Evolutionary conservation across 2,888 invertebrate genomes (phyloP), one percentile per base, ranked within the genome.

Genomic region (Sarcophaga carnaria): DNA sequence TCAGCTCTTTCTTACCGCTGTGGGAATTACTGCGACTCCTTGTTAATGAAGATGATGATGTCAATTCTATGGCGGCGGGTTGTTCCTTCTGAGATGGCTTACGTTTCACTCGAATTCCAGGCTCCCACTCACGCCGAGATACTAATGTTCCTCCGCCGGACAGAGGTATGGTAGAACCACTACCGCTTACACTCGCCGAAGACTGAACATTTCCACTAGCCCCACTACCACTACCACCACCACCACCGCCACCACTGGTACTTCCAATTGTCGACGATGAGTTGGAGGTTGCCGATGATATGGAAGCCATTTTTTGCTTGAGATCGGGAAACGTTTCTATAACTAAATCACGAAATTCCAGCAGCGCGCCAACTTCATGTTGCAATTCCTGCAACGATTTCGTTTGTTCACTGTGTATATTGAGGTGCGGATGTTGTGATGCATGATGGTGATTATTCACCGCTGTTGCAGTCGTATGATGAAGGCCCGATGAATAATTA

Each of bases 261-360:
- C 75, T 25, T 59, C 82, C 47, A 27, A 66, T 75, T n/a, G 88
- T 81, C 76, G 89, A 87, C n/a, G 88, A 86, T 62, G 91, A 89
- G 22, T 91, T 89, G 49, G 92, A 90, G 83, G 92, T 90, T 72
- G 90, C 89, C 81, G 95, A 94, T 78, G 95, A 95, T 91, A 95
- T 95, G 63, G 96, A 95, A 92, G 96, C 96, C 96, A 97, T 96
- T 95, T 97, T 97, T 93, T 96, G 96, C 93, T 97, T 96, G 93
- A 97, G 95, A 95, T 97, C 97, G 91, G 97, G 97, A 95, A 97
- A 97, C 92, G 97, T 97, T 95, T 97, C 97, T 96, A 97, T 97
- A 95, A 97, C 97, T 95, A 97, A 96, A 94, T 97, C 97, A 94
- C 97, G 96, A 94, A 97, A 97, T 95, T 97, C 97, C 94, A 97